Evolutionary conservation across 2,888 invertebrate genomes (phyloP).

Genomic region (Petrolisthes cinctipes): DNA sequence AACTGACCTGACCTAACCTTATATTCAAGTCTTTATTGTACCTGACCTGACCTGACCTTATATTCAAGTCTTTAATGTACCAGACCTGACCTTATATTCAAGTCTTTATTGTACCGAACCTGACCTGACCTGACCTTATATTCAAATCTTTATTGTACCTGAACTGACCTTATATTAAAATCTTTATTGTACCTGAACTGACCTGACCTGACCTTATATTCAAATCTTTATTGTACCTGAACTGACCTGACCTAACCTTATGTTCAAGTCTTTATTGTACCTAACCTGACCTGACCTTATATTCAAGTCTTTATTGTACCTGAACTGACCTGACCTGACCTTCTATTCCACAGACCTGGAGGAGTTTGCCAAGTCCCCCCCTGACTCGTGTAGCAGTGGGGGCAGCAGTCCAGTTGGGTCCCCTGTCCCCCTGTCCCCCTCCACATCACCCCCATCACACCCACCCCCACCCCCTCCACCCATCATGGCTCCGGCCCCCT

Average conservation of each 20-base stretch:
- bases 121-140: no score
- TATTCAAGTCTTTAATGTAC: no score
- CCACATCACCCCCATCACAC: conserved; percentile 29
- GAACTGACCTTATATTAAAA: neutral
- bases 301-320: neutral
- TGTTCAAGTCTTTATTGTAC: neutral
- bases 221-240: neutral
- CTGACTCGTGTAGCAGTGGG: conserved; percentile 46
- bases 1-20: neutral
- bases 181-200: neutral
- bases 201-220: neutral
- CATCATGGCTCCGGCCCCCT: conserved; percentile 49
- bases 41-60: no score
- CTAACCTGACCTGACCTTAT: neutral
- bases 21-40: no score
- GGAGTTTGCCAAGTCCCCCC: conserved; percentile 36
- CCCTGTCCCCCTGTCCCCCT: conserved; percentile 34
- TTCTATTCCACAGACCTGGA: neutral
- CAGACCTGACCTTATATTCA: neutral
- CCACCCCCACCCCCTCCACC: conserved; percentile 37
- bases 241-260: neutral
- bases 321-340: neutral
- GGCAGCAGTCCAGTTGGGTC: conserved; percentile 44
- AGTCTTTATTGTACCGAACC: no score
- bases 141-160: neutral